Evolutionary conservation across 2,797 vertebrate genomes (phyloP), one percentile per base, ranked within the genome.

Genomic region (Coregonus suidteri): DNA sequence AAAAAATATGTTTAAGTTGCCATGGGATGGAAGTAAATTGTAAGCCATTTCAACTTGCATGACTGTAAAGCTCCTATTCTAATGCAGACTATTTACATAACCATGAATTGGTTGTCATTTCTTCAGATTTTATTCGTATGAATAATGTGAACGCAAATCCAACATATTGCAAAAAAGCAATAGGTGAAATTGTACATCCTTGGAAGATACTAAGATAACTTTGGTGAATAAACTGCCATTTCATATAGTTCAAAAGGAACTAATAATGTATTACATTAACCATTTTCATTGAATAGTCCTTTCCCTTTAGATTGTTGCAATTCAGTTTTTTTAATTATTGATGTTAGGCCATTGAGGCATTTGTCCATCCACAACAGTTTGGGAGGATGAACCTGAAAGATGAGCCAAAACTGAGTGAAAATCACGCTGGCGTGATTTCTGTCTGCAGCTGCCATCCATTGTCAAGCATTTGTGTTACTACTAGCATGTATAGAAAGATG

Each of bases 381-480:
- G 18, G 37, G 6, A 47, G 37, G 18, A 25, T 11, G 67, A 69
- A 14, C 35, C 67, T 16, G 67, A 72, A 18, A 85, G 81, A 3
- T 34, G 41, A 47, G 9, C 41, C 9, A 47, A 9, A 47, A 47
- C 41, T 74, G 71, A 73, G 89, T 85, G 87, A 89, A 81, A 76
- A 86, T 91, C 87, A 92, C 80, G 90, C 93, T 68, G 90, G 91
- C 91, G 84, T 93, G 84, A 90, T 86, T 34, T 25, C 25, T 75
- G 83, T 88, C 88, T 82, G 25, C 30, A 20, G 86, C 80, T 4
- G 77, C 78, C 83, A 84, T 82, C 30, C 75, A 62, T 80, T 77
- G 74, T 77, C 59, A 51, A 84, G 59, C 47, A 37, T 25, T 25
- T 79, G 75, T 85, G 41, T 11, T 47, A 13, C 41, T 80, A 11